Conservation (phyloP, 2,113 vertebrate species). For the Sitta europaea region DNA sequence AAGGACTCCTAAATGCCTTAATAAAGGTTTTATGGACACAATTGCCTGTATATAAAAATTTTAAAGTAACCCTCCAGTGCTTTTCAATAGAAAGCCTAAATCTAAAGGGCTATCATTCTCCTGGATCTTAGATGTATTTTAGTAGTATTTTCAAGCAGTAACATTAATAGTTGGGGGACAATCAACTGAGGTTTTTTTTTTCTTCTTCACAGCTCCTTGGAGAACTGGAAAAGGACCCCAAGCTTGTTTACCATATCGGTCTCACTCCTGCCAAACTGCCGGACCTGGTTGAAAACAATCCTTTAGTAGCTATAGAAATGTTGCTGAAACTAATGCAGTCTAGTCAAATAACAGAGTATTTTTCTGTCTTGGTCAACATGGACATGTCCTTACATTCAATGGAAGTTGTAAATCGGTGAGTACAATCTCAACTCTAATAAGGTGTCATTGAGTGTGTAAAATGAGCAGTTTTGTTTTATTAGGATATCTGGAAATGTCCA, state of each 20-base stretch:
- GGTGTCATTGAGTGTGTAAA: neutral
- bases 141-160: neutral
- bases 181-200: neutral
- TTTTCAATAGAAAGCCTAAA: neutral
- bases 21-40: neutral
- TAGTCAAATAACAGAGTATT: conserved; percentile 98
- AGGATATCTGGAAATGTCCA: neutral
- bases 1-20: neutral
- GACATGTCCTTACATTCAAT: conserved; percentile 99
- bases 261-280: conserved; percentile 93
- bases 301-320: conserved; percentile 98
- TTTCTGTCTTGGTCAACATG: conserved; percentile 98
- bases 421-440: neutral
- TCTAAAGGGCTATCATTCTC: neutral
- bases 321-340: conserved; percentile 98
- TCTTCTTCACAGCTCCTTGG: conserved; percentile 82
- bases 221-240: conserved; percentile 95
- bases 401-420: conserved; percentile 98
- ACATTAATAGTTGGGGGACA: neutral
- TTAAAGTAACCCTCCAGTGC: neutral
- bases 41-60: neutral
- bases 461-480: neutral
- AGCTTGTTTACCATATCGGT: conserved; percentile 97
- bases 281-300: conserved; percentile 98
- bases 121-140: neutral